Conservation (phyloP, 1,140 invertebrate species). For the Schlechtendalia chinensis region DNA sequence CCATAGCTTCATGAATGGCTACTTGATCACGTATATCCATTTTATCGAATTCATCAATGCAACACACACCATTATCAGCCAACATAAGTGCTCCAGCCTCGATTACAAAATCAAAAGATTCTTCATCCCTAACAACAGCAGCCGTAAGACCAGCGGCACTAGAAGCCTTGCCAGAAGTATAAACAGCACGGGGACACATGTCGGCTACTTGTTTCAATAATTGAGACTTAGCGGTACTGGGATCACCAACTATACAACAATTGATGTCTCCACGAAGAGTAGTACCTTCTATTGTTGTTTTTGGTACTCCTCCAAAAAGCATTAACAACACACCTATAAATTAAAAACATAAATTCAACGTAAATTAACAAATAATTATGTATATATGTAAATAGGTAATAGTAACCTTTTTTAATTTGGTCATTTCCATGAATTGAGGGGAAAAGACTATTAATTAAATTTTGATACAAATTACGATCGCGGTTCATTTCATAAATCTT, state of each 20-base stretch:
- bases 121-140: conserved; percentile 95
- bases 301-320: conserved; percentile 96
- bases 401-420: conserved; percentile 85
- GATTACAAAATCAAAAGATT: conserved; percentile 97
- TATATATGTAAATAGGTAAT: background rate
- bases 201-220: conserved; percentile 95
- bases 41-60: conserved; percentile 99
- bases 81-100: conserved; percentile 99
- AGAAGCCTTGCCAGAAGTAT: conserved; percentile 98
- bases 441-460: conserved; percentile 90
- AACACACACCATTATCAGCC: conserved; percentile 98
- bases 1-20: conserved; percentile 99
- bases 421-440: conserved; percentile 98
- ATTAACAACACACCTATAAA: conserved; percentile 78
- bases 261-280: conserved; percentile 94
- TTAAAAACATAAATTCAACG: background rate
- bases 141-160: conserved; percentile 97
- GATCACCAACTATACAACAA: conserved; percentile 97
- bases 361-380: background rate
- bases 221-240: conserved; percentile 97
- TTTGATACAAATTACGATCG: conserved; percentile 89
- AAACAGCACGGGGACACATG: conserved; percentile 92
- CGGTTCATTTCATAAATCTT: conserved; percentile 96
- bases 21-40: conserved; percentile 98
- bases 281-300: conserved; percentile 87